Percentiles rank a stretch among this genome's conserved stretches.
phyloP scores from a whole-genome alignment of 2,113 vertebrate genomes.

The Podiceps cristatus region DNA sequence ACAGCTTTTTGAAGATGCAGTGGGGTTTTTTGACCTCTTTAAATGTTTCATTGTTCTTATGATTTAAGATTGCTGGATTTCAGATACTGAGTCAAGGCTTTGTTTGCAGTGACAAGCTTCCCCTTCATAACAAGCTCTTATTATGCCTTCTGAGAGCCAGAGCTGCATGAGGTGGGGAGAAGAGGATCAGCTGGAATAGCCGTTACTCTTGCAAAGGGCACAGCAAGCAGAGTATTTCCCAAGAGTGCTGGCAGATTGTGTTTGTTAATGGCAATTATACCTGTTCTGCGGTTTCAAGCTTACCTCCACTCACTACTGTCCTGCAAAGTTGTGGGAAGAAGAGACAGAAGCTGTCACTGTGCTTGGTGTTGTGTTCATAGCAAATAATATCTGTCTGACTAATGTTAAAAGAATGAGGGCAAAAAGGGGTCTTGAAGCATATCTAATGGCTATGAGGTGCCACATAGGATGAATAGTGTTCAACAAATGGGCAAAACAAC shows the following conservation, averaged over 20 bases:
- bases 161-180: neutral
- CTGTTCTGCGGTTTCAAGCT: neutral
- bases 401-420: neutral
- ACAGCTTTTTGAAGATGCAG: neutral
- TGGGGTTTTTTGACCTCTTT: neutral
- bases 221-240: neutral
- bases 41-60: constrained; percentile 11
- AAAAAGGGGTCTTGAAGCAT: neutral
- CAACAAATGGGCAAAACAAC: neutral
- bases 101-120: neutral
- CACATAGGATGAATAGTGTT: neutral
- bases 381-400: neutral
- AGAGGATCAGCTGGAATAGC: neutral
- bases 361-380: neutral
- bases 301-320: neutral
- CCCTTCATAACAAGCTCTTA: neutral
- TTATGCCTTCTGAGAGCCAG: neutral
- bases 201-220: neutral
- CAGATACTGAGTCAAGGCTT: neutral
- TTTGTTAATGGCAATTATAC: neutral
- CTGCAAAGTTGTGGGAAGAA: neutral
- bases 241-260: neutral
- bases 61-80: neutral
- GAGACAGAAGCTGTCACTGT: neutral
- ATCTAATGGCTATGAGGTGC: neutral